Percentiles rank a stretch among this genome's conserved stretches.
phyloP scores from a whole-genome alignment of 2,888 invertebrate species.

The Cantharis rufa region DNA sequence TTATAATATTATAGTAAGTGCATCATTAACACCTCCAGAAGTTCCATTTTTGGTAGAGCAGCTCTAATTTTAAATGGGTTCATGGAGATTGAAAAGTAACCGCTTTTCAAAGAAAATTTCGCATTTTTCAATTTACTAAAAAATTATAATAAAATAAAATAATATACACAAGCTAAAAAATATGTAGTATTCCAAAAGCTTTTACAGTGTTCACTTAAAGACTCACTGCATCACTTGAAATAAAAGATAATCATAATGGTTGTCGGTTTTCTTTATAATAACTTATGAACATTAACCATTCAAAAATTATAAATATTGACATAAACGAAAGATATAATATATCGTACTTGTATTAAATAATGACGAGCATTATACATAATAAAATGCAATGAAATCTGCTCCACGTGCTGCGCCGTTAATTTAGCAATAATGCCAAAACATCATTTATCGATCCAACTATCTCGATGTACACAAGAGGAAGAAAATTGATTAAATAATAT shows the following conservation, averaged over 20 bases:
- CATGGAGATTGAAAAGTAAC: too few relatives aligned
- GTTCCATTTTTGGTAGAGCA: too few relatives aligned
- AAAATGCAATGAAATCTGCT: not conserved
- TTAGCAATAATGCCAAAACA: conserved; percentile 39
- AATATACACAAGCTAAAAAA: too few relatives aligned
- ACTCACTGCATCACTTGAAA: not conserved
- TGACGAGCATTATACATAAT: not conserved
- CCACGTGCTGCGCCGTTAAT: conserved; percentile 45
- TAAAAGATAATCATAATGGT: not conserved
- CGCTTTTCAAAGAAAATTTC: too few relatives aligned
- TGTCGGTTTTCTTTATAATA: not conserved
- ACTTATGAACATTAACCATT: not conserved
- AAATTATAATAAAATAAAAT: too few relatives aligned
- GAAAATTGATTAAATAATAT: not conserved
- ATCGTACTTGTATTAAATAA: not conserved
- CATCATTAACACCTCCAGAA: too few relatives aligned
- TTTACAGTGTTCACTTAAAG: not conserved
- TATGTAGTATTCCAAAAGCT: not conserved
- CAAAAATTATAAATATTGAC: not conserved
- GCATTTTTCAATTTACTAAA: too few relatives aligned
- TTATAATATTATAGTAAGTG: too few relatives aligned
- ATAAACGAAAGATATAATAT: not conserved
- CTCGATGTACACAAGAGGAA: conserved; percentile 31
- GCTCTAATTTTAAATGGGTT: too few relatives aligned
- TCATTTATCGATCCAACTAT: conserved; percentile 43